Evolutionary conservation across 1,140 invertebrate species (phyloP).

Genomic region (Drosophila pachea): DNA sequence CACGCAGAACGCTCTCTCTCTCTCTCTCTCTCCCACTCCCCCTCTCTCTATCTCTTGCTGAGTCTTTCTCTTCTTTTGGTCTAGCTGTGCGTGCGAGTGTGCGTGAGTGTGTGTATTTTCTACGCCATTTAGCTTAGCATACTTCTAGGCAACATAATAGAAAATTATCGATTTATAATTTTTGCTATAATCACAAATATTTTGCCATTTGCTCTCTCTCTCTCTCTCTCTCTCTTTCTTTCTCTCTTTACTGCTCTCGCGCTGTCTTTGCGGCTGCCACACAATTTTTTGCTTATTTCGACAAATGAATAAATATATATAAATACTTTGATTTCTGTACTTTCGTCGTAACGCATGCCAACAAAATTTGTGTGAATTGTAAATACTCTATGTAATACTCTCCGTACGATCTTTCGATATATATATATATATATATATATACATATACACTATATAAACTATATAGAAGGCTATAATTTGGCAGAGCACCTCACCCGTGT

Average conservation of each 20-base stretch:
- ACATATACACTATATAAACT: conserved; percentile 29
- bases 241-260: conserved; percentile 2
- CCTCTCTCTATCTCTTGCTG: conserved; percentile 1
- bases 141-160: conserved; percentile 29
- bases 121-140: conserved; percentile 51
- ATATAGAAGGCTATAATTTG: conserved; percentile 64
- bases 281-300: conserved; percentile 22
- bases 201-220: conserved; percentile 44
- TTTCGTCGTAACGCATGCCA: conserved; percentile 45
- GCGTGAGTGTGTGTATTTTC: conserved; percentile 29
- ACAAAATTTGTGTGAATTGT: conserved; percentile 33
- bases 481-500: conserved; percentile 75
- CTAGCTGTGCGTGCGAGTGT: background rate
- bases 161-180: conserved; percentile 18
- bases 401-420: conserved; percentile 42
- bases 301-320: conserved; percentile 2
- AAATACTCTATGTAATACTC: conserved; percentile 28
- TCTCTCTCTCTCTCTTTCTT: conserved; percentile 40
- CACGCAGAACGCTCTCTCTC: conserved; percentile 5
- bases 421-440: conserved; percentile 34
- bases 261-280: conserved; percentile 3
- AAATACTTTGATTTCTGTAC: conserved; percentile 14
- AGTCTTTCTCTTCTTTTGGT: too few species aligned
- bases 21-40: background rate
- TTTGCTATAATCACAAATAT: conserved; percentile 35